Percentiles rank a stretch among this genome's conserved stretches.
phyloP scores from a whole-genome alignment of 1,140 invertebrate genomes.

The Ips typographus region DNA sequence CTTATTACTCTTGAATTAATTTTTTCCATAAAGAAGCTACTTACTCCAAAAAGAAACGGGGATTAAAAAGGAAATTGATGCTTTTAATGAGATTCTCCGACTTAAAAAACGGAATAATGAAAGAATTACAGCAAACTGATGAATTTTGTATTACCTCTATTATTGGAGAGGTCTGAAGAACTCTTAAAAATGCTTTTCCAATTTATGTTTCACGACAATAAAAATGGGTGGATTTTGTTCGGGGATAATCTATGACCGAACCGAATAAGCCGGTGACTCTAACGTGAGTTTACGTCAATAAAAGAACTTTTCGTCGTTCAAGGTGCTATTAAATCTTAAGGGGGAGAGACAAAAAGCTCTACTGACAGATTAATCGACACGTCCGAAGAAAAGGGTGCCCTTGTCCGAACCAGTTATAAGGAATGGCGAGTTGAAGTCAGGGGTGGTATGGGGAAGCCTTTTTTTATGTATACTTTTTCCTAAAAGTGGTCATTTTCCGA shows the following conservation, averaged over 20 bases:
- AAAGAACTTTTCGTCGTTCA: slow-evolving; percentile 7
- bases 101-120: background rate
- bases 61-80: background rate
- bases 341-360: slow-evolving; percentile 13
- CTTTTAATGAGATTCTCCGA: slow-evolving; percentile 1
- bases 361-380: slow-evolving; percentile 26
- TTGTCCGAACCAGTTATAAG: slow-evolving; percentile 8
- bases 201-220: too few species aligned
- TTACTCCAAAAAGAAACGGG: background rate
- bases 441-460: too few species aligned
- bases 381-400: slow-evolving; percentile 6
- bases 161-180: too few species aligned
- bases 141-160: background rate
- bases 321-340: slow-evolving; percentile 11
- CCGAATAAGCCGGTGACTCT: background rate
- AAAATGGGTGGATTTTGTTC: background rate
- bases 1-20: slow-evolving; percentile 22
- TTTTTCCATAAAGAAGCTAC: slow-evolving; percentile 3
- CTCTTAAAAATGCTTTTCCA: too few species aligned
- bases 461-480: too few species aligned
- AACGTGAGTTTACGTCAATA: background rate
- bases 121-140: background rate
- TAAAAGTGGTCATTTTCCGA: too few species aligned
- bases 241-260: background rate
- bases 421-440: slow-evolving; percentile 12